These are phyloP conservation scores for Cephus rjabovi DNA, from an alignment of 2,888 invertebrate species.

Conservation along the genomic window DNA sequence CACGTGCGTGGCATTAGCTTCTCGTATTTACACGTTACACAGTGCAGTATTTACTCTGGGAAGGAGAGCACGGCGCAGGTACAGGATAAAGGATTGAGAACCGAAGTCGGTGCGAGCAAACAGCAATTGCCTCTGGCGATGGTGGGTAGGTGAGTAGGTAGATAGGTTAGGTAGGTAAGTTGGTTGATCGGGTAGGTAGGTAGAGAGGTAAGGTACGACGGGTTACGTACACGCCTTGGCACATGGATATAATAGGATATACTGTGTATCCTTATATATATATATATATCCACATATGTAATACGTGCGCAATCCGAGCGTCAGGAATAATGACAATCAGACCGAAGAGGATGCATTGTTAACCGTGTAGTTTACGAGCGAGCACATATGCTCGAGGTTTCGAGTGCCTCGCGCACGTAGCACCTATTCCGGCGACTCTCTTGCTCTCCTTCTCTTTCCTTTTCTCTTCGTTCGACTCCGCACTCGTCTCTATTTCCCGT, in stretches of 20 bases:
- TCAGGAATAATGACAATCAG: conserved; percentile 54
- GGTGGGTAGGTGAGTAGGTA: conserved; percentile 54
- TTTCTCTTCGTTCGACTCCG: background rate
- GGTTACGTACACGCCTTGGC: background rate
- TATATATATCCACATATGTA: background rate
- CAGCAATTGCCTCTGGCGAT: background rate
- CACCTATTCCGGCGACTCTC: background rate
- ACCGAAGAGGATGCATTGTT: conserved; percentile 52
- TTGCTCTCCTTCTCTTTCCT: conserved; percentile 8
- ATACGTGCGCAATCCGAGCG: conserved; percentile 6
- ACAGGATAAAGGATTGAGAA: background rate
- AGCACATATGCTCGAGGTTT: conserved; percentile 47
- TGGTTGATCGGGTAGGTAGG: background rate
- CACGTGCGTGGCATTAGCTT: background rate
- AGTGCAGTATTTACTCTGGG: background rate
- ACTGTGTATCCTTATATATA: background rate
- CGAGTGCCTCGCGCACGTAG: background rate
- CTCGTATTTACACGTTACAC: background rate
- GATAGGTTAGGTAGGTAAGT: conserved; percentile 35
- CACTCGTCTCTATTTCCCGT: background rate
- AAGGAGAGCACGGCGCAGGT: background rate
- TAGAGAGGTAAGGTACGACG: conserved; percentile 9
- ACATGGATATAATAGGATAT: conserved; percentile 11
- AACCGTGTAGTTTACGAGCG: conserved; percentile 52
- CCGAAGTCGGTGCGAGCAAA: background rate